Base-by-base conservation (phyloP, 2,888 invertebrate genomes). In the Epistrophella euchroma region DNA sequence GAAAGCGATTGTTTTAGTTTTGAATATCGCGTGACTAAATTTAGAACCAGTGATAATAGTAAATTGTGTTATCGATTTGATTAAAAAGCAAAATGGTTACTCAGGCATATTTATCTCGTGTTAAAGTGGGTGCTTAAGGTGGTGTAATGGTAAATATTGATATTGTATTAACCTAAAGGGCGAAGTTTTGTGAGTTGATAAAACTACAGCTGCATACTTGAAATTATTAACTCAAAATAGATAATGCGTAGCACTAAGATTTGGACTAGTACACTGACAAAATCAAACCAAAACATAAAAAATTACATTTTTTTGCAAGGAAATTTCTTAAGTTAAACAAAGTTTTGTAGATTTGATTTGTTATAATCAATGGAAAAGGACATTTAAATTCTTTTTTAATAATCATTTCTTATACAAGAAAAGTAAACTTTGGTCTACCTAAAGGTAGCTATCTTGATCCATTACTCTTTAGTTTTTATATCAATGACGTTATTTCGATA, bases 11-110 rank as follows among this genome's bases (percentile, higher is more conserved):
- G 25, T 60, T 22, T 32, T 13, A 40, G 6, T 47, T 75, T 52
- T 17, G 28, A 32, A 52, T 75, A 64, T 75, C 40, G 62, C 62
- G 52, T 32, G 74, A 35, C 60, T 58, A 47, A 40, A 25, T 45
- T 5, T 10, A n/a, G 52, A 15, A 5, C n/a, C 11, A 60, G 17
- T 76, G 45, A 71, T 25, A 55, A 43, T 71, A 55, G 13, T 25
- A 60, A 22, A 0, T 40, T 40, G 15, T 77, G 45, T 47, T 47
- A 35, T 66, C 19, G 47, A 19, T 66, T 66, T 47, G 32, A 66
- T 32, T 45, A 47, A 45, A 43, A 45, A 13, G 4, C 17, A 45
- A 35, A 32, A 35, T 17, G 28, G 17, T 45, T 6, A 43, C 28
- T 62, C n/a, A n/a, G 7, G 1, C 0, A 17, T 25, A 43, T 43